Conservation (phyloP, 2,888 invertebrate species). For the Melanostoma mellinum region DNA sequence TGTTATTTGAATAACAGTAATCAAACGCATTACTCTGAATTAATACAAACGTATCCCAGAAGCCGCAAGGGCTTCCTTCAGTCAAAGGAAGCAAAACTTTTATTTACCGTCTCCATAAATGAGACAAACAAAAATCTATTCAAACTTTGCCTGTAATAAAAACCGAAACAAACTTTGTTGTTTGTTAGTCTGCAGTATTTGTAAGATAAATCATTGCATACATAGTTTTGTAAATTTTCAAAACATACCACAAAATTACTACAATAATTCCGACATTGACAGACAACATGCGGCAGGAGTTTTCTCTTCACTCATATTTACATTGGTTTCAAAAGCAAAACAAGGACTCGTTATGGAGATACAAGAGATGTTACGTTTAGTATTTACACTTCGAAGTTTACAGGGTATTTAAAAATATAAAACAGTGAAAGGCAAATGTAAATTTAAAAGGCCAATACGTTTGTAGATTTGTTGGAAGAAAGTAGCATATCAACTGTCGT, state of each 20-base stretch:
- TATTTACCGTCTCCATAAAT: neutral
- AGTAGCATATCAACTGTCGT: too few relatives aligned
- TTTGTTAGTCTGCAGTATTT: constrained; percentile 3
- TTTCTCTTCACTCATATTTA: neutral
- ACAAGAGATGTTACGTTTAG: too few relatives aligned
- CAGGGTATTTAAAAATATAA: too few relatives aligned
- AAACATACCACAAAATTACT: constrained; percentile 44
- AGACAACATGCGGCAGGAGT: neutral
- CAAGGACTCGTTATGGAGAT: too few relatives aligned
- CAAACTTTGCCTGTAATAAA: neutral
- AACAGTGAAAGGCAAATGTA: too few relatives aligned
- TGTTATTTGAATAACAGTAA: too few relatives aligned
- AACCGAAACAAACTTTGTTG: constrained; percentile 2
- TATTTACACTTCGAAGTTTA: too few relatives aligned
- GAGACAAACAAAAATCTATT: neutral
- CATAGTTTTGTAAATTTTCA: constrained; percentile 26
- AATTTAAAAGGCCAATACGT: too few relatives aligned
- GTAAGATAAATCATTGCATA: constrained; percentile 36
- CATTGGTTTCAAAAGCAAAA: too few relatives aligned
- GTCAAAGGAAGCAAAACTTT: neutral
- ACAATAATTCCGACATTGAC: constrained; percentile 5
- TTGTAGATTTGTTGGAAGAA: too few relatives aligned
- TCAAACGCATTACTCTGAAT: too few relatives aligned
- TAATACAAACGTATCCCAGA: too few relatives aligned
- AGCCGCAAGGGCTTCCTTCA: neutral